phyloP scores from a whole-genome alignment of 2,113 vertebrate genomes.

The Hypocryptadius cinnamomeus region DNA sequence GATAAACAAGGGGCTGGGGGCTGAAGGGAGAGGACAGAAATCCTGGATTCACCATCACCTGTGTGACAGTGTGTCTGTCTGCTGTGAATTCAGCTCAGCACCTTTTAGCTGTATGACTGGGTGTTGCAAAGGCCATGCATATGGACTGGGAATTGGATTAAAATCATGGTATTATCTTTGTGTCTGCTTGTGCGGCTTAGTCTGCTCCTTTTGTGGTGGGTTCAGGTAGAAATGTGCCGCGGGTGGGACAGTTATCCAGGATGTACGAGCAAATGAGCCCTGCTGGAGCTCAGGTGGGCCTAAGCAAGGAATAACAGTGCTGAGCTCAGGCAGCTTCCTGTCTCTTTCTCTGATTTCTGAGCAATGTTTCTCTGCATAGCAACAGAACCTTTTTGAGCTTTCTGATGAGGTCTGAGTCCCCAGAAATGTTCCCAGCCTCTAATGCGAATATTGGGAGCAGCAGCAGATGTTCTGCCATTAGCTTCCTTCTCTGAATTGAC shows the following conservation, averaged over 20 bases:
- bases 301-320: background rate
- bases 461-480: slow-evolving; percentile 41
- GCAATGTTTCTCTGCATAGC: background rate
- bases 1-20: background rate
- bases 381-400: slow-evolving; percentile 10
- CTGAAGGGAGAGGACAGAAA: background rate
- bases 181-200: background rate
- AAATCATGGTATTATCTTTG: background rate
- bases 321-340: background rate
- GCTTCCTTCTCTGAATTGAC: slow-evolving; percentile 4
- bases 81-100: background rate
- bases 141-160: background rate
- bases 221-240: background rate
- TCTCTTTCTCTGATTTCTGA: background rate
- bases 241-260: background rate
- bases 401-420: background rate
- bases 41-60: background rate
- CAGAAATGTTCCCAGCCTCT: background rate
- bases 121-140: background rate
- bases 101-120: background rate
- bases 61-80: background rate
- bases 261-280: background rate
- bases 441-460: background rate
- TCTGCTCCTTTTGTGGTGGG: background rate
- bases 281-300: background rate